A percentile compares a stretch with the other conserved stretches of the same genome.
phyloP scores from a whole-genome alignment of 2,797 vertebrate genomes.

The Xenopus petersii region DNA sequence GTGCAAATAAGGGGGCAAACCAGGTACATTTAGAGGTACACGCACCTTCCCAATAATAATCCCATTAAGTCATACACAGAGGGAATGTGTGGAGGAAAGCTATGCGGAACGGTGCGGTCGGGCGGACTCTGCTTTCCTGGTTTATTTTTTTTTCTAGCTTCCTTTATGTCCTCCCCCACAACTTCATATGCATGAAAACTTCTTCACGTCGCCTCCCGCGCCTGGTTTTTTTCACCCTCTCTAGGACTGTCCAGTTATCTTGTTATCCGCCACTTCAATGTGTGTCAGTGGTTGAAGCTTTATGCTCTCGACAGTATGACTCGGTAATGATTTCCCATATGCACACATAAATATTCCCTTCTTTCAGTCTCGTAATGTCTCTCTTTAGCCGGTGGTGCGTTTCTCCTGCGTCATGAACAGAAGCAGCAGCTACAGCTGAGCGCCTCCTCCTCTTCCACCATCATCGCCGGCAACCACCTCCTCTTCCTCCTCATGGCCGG shows the following conservation, averaged over 20 bases:
- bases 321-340: background rate
- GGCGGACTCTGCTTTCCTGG: conserved; percentile 5
- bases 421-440: conserved; percentile 42
- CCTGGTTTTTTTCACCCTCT: background rate
- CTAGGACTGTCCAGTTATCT: background rate
- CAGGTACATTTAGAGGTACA: background rate
- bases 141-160: conserved; percentile 19
- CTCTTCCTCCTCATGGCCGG: conserved; percentile 45
- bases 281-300: conserved; percentile 15
- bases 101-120: conserved; percentile 16
- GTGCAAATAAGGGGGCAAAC: background rate
- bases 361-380: conserved; percentile 15
- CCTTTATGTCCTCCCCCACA: conserved; percentile 46
- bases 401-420: conserved; percentile 49
- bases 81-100: background rate
- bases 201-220: conserved; percentile 42
- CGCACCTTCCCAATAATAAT: conserved; percentile 3
- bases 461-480: conserved; percentile 41
- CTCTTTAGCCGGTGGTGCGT: conserved; percentile 26
- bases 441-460: conserved; percentile 40
- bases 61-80: background rate
- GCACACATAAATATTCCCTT: background rate
- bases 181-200: conserved; percentile 30
- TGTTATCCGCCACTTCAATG: background rate
- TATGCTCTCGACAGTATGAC: background rate